Evolutionary conservation across 2,797 vertebrate genomes (phyloP).

Genomic region (Rhinogobio ventralis): DNA sequence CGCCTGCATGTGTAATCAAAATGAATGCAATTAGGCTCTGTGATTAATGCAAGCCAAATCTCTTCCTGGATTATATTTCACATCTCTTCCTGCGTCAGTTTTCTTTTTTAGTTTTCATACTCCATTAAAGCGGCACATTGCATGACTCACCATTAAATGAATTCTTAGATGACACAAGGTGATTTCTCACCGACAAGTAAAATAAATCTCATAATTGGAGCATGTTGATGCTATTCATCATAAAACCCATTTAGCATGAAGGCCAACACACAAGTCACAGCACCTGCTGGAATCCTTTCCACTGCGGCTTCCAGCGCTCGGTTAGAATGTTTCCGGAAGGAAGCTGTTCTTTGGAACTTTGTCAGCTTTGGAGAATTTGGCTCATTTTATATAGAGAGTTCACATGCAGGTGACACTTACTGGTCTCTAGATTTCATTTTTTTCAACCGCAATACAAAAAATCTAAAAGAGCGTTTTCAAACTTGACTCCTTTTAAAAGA

Average conservation of each 20-base stretch:
- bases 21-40: conserved; percentile 28
- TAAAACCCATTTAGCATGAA: conserved; percentile 33
- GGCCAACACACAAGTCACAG: neutral
- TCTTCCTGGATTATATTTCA: conserved; percentile 25
- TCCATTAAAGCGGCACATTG: conserved; percentile 34
- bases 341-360: neutral
- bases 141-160: conserved; percentile 37
- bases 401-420: neutral
- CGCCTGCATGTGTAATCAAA: neutral
- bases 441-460: neutral
- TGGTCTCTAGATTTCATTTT: neutral
- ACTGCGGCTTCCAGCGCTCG: neutral
- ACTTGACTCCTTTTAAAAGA: neutral
- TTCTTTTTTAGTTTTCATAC: neutral
- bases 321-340: conserved; percentile 2
- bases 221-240: conserved; percentile 41
- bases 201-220: conserved; percentile 54
- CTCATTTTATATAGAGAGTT: conserved; percentile 3
- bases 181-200: conserved; percentile 41
- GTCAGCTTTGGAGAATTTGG: neutral
- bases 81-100: conserved; percentile 5
- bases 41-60: conserved; percentile 29
- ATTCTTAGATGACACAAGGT: conserved; percentile 25
- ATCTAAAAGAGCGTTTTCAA: neutral
- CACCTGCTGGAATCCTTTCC: conserved; percentile 46